These are phyloP conservation scores for Bimastos eiseni DNA, from an alignment of 2,888 invertebrate species.

Conservation along the genomic window DNA sequence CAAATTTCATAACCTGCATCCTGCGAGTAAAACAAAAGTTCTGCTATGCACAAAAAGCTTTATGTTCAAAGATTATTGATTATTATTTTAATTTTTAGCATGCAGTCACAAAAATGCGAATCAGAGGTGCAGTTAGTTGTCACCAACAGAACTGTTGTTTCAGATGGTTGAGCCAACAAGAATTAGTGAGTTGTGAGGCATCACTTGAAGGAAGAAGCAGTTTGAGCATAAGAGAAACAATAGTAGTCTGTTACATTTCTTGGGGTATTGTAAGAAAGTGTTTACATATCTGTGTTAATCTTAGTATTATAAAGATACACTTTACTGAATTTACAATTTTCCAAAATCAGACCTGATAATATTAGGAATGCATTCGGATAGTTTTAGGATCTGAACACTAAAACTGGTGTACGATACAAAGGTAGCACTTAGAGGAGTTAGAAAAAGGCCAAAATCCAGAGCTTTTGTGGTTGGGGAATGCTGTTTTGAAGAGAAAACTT, in stretches of 20 bases:
- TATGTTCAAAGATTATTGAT: background rate
- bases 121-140: no score
- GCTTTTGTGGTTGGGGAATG: background rate
- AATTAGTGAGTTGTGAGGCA: no score
- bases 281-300: no score
- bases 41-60: background rate
- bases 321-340: background rate
- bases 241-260: no score
- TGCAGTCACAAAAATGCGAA: no score
- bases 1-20: background rate
- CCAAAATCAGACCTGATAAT: background rate
- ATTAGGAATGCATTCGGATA: background rate
- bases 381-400: background rate
- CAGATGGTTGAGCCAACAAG: no score
- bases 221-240: no score
- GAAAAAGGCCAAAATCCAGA: background rate
- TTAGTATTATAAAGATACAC: background rate
- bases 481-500: background rate
- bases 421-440: constrained; percentile 7
- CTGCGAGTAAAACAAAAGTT: background rate
- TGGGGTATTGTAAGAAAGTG: no score
- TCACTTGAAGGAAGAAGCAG: no score
- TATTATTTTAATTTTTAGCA: background rate
- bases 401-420: background rate
- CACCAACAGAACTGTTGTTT: no score